phyloP scores from a whole-genome alignment of 2,888 invertebrate genomes.

The Zaprionus bogoriensis region DNA sequence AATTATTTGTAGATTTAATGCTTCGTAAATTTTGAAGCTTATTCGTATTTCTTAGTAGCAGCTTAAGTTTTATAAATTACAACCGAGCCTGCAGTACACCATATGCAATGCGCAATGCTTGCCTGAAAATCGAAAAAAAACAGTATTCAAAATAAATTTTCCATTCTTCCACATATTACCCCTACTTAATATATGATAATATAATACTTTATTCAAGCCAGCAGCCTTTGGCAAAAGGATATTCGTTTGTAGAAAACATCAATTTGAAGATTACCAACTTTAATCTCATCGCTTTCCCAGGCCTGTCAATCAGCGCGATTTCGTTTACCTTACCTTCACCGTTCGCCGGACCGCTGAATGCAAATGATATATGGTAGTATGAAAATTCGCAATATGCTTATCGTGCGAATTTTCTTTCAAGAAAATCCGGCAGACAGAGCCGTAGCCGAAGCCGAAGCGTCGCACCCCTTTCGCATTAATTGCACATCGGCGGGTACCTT shows the following conservation, averaged over 20 bases:
- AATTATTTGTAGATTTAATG: no score
- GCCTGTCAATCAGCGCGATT: not conserved
- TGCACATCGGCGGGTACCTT: conserved; percentile 47
- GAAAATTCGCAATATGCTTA: conserved; percentile 20
- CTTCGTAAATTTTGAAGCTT: no score
- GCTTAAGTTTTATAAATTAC: no score
- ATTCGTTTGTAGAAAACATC: not conserved
- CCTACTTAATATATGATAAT: no score
- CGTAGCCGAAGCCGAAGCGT: no score
- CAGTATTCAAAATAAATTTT: no score
- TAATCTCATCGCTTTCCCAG: conserved; percentile 4
- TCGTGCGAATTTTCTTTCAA: conserved; percentile 49
- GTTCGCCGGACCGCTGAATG: conserved; percentile 24
- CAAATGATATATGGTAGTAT: conserved; percentile 45
- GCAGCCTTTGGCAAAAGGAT: not conserved
- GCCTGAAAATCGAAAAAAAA: no score
- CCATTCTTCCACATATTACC: no score
- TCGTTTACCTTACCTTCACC: conserved; percentile 27
- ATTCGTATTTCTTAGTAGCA: no score
- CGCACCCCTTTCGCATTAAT: conserved; percentile 53
- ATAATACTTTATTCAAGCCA: not conserved
- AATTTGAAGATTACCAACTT: not conserved
- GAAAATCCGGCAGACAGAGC: no score
- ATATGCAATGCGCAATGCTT: no score
- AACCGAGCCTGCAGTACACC: no score